A percentile compares a stretch with the other conserved stretches of the same genome.
phyloP scores from a whole-genome alignment of 2,797 vertebrate species.

The Xenentodon cancila region DNA sequence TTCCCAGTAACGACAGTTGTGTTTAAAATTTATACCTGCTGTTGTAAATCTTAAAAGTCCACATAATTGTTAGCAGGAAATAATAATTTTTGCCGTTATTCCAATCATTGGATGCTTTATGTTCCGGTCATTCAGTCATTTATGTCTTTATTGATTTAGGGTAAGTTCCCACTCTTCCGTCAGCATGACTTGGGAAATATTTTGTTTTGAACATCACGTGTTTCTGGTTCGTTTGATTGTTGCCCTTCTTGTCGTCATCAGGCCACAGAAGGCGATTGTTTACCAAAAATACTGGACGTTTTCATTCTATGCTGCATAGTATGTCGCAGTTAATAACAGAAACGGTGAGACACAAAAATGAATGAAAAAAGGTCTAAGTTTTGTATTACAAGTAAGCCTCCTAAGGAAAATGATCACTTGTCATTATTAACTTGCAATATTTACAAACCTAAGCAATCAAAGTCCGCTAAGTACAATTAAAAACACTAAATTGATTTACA shows the following conservation, averaged over 20 bases:
- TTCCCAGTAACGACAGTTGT: background rate
- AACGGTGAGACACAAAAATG: too few relatives aligned
- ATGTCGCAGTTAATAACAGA: too few relatives aligned
- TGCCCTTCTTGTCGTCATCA: background rate
- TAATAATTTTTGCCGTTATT: too few relatives aligned
- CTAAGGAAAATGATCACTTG: too few relatives aligned
- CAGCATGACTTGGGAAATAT: background rate
- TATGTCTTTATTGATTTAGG: conserved; percentile 9
- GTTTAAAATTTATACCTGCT: background rate
- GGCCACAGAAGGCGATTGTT: background rate
- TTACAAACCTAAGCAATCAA: too few relatives aligned
- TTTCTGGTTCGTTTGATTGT: background rate
- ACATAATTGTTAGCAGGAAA: background rate
- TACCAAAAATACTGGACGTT: background rate
- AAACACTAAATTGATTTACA: background rate
- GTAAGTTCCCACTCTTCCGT: background rate
- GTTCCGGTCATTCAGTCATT: background rate
- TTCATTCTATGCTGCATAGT: too few relatives aligned
- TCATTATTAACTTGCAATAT: too few relatives aligned
- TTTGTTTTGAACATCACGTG: conserved; percentile 39
- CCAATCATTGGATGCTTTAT: background rate
- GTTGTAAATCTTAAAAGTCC: background rate
- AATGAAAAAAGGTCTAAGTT: too few relatives aligned
- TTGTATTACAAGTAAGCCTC: too few relatives aligned
- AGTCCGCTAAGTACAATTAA: background rate